Percentiles rank a stretch among this genome's conserved stretches.
phyloP scores from a whole-genome alignment of 2,888 invertebrate species.

The Eupithecia pulchellata region DNA sequence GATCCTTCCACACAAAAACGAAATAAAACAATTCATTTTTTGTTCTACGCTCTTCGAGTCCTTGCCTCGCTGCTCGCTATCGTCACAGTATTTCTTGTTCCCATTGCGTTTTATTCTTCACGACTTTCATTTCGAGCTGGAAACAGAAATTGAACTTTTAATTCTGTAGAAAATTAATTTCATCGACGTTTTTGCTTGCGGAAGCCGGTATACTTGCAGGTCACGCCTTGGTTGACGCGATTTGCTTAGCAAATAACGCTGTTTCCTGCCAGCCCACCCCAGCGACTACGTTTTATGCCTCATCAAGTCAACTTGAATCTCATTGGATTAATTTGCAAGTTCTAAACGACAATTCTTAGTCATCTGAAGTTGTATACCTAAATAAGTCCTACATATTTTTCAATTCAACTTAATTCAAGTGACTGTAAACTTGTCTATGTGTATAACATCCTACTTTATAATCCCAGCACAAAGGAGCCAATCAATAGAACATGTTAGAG shows the following conservation, averaged over 20 bases:
- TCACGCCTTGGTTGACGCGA: conserved; percentile 70
- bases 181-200: conserved; percentile 56
- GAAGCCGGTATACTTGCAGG: conserved; percentile 59
- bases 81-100: conserved; percentile 56
- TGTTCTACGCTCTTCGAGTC: conserved; percentile 57
- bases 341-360: background rate
- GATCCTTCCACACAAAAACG: conserved; percentile 79
- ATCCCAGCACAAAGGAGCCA: background rate
- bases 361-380: background rate
- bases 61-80: conserved; percentile 54
- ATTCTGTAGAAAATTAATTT: conserved; percentile 44
- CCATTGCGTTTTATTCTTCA: conserved; percentile 42
- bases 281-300: conserved; percentile 30
- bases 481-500: conserved; percentile 2
- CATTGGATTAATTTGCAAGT: conserved; percentile 26
- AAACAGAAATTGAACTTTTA: conserved; percentile 32
- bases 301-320: conserved; percentile 29
- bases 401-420: background rate
- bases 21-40: conserved; percentile 76
- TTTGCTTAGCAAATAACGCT: conserved; percentile 69
- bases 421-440: background rate
- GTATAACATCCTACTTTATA: background rate
- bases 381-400: background rate
- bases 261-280: conserved; percentile 61
- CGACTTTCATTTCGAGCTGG: conserved; percentile 32